Base-by-base conservation (phyloP, 2,888 invertebrate species). In the Bellardia bayeri region DNA sequence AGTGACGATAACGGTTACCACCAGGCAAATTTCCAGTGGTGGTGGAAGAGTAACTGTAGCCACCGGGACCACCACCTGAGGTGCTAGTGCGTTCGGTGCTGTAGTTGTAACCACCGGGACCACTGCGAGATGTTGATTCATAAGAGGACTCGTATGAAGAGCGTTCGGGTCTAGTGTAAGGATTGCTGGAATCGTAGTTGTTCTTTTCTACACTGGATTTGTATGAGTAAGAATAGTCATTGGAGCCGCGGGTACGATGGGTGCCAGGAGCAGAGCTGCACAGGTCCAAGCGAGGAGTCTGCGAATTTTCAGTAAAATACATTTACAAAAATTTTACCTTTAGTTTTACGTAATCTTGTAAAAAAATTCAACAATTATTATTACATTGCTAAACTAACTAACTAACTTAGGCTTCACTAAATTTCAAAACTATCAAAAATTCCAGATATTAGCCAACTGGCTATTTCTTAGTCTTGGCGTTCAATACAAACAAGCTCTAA, bases 231-330 rank as follows among this genome's bases (percentile, higher is more conserved):
- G 97, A 97, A 95, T 97, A 97, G 95, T 97, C 97, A 95, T 97
- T 95, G 94, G 97, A 97, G 91, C 96, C 96, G 93, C 95, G 95
- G 85, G 95, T 95, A 91, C 95, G 95, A 92, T 95, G 94, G 83
- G 91, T 90, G 91, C 96, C 95, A 88, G 96, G 96, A 91, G 96
- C 95, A 93, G 97, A 97, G 94, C 96, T 96, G 94, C 97, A 96
- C 94, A 97, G 96, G 95, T 97, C 97, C 95, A 97, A 96, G 94
- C 97, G 96, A 92, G 97, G 97, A 95, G 96, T 97, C 97, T 97
- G 96, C 94, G 95, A 95, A 95, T 85, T 80, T 85, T 80, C 14
- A 80, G 54, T 66, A 80, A 79, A 85, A 80, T 74, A 84, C 42
- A 54, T 84, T 74, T 85, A 80, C 85, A 85, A 75, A 68, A 75